A percentile compares a stretch with the other conserved stretches of the same genome.
Evolutionary conservation across 2,888 invertebrate species (phyloP).

Genomic region (Gordius sp.): DNA sequence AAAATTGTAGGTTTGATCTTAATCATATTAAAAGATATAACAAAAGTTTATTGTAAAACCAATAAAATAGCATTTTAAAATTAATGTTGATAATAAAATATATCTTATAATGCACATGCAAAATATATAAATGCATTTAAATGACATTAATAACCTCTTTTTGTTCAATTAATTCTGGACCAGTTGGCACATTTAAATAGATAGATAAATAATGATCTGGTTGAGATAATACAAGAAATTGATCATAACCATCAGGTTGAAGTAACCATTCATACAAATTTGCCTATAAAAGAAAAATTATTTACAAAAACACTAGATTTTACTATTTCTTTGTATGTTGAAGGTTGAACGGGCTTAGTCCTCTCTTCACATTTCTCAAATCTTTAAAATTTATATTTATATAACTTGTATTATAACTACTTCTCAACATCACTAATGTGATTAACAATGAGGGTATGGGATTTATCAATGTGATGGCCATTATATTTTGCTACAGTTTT

Average conservation of each 20-base stretch:
- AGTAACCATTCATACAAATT: constrained; percentile 13
- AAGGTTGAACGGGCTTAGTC: neutral
- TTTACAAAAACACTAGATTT: neutral
- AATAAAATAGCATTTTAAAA: too few species aligned
- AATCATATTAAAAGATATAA: too few species aligned
- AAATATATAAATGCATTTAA: too few species aligned
- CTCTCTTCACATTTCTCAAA: neutral
- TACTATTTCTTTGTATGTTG: constrained; percentile 11
- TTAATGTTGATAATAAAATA: too few species aligned
- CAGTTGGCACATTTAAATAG: constrained; percentile 6
- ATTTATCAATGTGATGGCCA: neutral
- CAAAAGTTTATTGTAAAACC: too few species aligned
- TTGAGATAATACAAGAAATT: neutral
- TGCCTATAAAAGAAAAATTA: neutral
- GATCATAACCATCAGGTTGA: constrained; percentile 12
- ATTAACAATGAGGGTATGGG: neutral
- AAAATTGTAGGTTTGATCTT: too few species aligned
- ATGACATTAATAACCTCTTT: too few species aligned
- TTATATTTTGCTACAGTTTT: neutral
- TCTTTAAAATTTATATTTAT: neutral
- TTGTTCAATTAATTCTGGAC: neutral
- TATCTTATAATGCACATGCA: too few species aligned
- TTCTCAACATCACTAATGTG: constrained; percentile 3
- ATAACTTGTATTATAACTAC: neutral
- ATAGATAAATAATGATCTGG: neutral